Evolutionary conservation across 2,888 invertebrate species (phyloP), one percentile per base, ranked within the genome.

Genomic region (Lypha dubia): DNA sequence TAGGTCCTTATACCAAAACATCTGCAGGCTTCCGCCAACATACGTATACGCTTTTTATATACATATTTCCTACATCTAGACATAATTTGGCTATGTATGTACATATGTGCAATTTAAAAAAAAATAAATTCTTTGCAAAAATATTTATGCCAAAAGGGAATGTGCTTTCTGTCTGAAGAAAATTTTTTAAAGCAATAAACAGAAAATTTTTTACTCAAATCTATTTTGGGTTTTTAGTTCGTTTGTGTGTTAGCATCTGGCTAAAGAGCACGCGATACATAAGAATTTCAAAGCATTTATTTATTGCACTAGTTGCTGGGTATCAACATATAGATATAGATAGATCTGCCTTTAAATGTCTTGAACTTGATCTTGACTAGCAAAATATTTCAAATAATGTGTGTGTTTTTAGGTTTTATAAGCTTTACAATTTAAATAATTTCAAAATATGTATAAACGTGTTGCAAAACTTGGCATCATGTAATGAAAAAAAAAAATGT

Each of bases 341-440:
- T 63, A 74, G 74, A 79, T 74, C 8, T 84, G 84, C 81, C 84
- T 84, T 85, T 85, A 56, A 79, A 82, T 84, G 60, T 89, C 89
- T 77, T 89, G 91, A 91, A 90, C 91, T 90, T 91, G 91, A 90
- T 90, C 90, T 90, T 91, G 91, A 79, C 83, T 56, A 71, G 62
- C 53, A 70, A 41, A 71, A 51, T 24, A 65, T 20, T 28, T 35
- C 28, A 62, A 68, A 20, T 22, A 32, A 20, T 20, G 41, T 60
- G 24, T 62, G 28, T 49, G 17, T 51, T 49, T 65, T 53, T 79
- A 46, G 71, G 60, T 60, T 65, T 76, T 62, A 44, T 46, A 56
- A 68, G 20, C 60, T 73, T 68, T 67, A 75, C 38, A 83, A 79
- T 79, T 77, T 35, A 63, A 84, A 81, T 46, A 74, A 79, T 81